Percentiles rank a stretch among this genome's conserved stretches.
Evolutionary conservation across 1,140 invertebrate genomes (phyloP).

Genomic region (Psix sp.): DNA sequence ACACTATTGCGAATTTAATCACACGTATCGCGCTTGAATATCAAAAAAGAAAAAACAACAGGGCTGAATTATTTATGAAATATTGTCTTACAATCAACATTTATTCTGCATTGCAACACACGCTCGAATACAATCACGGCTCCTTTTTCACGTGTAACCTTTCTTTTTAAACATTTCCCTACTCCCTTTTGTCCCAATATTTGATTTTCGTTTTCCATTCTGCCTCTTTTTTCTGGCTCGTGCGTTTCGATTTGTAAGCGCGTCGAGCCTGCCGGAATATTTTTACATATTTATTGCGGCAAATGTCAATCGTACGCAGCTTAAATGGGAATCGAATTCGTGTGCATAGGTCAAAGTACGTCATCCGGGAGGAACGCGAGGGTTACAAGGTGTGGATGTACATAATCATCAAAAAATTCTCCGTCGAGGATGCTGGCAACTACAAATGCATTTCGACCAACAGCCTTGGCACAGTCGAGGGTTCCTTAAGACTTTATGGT

Average conservation of each 20-base stretch:
- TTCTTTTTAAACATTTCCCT: no score
- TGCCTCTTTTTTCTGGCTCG: background rate
- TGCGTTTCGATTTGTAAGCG: slow-evolving; percentile 7
- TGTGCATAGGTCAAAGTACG: slow-evolving; percentile 86
- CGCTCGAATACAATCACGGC: no score
- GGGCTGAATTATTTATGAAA: no score
- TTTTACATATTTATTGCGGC: slow-evolving; percentile 27
- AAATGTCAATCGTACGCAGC: slow-evolving; percentile 27
- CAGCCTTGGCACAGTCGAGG: slow-evolving; percentile 90
- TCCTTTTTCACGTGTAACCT: slow-evolving; percentile 12
- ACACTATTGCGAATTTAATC: no score
- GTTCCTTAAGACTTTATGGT: slow-evolving; percentile 91
- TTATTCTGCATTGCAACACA: no score
- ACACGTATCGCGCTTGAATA: no score
- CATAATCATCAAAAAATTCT: slow-evolving; percentile 88
- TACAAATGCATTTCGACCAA: slow-evolving; percentile 95
- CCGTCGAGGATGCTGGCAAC: slow-evolving; percentile 87
- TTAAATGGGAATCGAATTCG: slow-evolving; percentile 31
- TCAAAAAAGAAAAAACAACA: no score
- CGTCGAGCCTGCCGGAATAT: slow-evolving; percentile 5
- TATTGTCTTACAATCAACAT: no score
- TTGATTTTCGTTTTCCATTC: background rate
- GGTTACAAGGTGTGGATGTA: slow-evolving; percentile 90
- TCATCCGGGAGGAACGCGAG: slow-evolving; percentile 85
- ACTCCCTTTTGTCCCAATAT: no score